Conservation (phyloP, 2,113 vertebrate genomes). For the Bambusicola thoracicus region DNA sequence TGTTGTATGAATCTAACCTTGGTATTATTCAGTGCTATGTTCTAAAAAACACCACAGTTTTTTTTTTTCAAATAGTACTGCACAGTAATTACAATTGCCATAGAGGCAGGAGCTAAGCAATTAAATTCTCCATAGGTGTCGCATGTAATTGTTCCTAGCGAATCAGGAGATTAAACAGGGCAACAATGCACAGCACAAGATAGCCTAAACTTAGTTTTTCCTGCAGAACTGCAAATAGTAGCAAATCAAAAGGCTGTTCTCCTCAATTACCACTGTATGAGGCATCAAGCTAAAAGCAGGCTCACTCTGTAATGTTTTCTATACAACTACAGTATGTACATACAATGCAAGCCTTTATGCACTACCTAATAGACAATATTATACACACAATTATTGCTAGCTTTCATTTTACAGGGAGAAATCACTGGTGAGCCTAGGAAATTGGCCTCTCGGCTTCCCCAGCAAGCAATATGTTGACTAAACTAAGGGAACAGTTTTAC, state of each 20-base stretch:
- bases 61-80: conserved; percentile 40
- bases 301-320: conserved; percentile 85
- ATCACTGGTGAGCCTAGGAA: conserved; percentile 73
- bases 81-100: conserved; percentile 77
- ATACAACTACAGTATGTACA: conserved; percentile 77
- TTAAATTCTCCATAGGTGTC: conserved; percentile 82
- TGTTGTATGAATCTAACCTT: conserved; percentile 59
- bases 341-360: conserved; percentile 79
- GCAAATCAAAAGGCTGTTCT: conserved; percentile 84
- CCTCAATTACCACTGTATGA: conserved; percentile 86
- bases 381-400: conserved; percentile 73
- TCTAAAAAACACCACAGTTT: conserved; percentile 53
- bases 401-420: conserved; percentile 72
- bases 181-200: conserved; percentile 81
- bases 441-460: conserved; percentile 73
- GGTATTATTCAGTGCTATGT: conserved; percentile 66
- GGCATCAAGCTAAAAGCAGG: conserved; percentile 83
- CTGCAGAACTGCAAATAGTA: conserved; percentile 81
- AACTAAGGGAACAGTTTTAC: conserved; percentile 77
- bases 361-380: conserved; percentile 81
- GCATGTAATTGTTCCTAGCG: conserved; percentile 76
- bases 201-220: conserved; percentile 82
- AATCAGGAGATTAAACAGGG: conserved; percentile 81
- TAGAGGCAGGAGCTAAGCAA: conserved; percentile 78
- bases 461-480: conserved; percentile 71